phyloP scores from a whole-genome alignment of 2,113 vertebrate genomes.

The Menidia beryllina region DNA sequence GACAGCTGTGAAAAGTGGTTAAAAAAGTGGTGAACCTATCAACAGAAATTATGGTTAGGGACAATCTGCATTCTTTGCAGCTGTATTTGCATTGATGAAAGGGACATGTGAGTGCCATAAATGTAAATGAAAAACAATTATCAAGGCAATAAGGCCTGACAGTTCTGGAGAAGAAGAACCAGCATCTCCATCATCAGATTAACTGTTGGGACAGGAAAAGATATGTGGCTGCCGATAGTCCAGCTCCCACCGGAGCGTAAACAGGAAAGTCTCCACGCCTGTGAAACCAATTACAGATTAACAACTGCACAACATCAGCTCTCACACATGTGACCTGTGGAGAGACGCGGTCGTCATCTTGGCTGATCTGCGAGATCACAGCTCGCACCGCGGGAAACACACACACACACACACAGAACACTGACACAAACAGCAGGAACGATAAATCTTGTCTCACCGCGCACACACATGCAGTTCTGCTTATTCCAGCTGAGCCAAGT shows the following conservation, averaged over 20 bases:
- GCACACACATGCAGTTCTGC: conserved; percentile 18
- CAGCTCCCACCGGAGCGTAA: conserved; percentile 13
- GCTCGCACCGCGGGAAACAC: conserved; percentile 13
- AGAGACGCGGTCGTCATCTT: conserved; percentile 15
- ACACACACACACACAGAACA: not conserved
- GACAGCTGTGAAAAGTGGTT: too few species aligned
- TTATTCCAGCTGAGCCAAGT: conserved; percentile 20
- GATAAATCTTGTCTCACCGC: conserved; percentile 3
- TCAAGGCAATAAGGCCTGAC: conserved; percentile 3
- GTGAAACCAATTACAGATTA: conserved; percentile 45
- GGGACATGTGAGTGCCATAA: too few species aligned
- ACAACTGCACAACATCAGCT: not conserved
- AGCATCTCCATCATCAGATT: conserved; percentile 27
- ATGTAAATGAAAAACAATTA: too few species aligned
- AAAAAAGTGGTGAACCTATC: too few species aligned
- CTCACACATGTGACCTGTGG: not conserved
- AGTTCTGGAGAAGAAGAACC: conserved; percentile 14
- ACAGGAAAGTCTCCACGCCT: conserved; percentile 27
- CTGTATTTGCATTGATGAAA: too few species aligned
- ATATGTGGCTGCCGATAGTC: conserved; percentile 42
- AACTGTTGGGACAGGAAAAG: conserved; percentile 29
- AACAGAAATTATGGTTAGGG: too few species aligned
- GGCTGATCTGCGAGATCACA: conserved; percentile 30
- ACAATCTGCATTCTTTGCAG: too few species aligned
- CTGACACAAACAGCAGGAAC: not conserved